These are phyloP conservation scores for Turritopsis rubra DNA, from an alignment of 30 jellyfish, hydroid and myxozoan species.

Conservation along the genomic window DNA sequence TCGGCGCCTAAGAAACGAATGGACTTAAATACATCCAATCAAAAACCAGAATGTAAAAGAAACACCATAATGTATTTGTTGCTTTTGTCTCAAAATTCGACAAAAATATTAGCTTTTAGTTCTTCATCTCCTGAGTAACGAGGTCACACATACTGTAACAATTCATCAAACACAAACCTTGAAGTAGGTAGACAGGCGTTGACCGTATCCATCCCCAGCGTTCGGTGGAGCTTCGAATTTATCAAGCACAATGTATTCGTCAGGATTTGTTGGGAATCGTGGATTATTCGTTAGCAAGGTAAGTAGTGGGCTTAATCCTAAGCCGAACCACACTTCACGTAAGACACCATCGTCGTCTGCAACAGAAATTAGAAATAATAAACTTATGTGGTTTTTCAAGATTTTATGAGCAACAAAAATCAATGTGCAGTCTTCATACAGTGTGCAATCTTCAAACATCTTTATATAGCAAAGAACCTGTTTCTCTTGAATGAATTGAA, in stretches of 20 bases:
- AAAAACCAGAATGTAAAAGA: not conserved
- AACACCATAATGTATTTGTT: no score
- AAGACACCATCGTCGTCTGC: slow-evolving; percentile 88
- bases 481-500: no score
- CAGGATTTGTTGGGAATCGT: slow-evolving; percentile 92
- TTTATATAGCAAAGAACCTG: no score
- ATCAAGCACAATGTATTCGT: slow-evolving; percentile 81
- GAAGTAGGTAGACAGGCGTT: slow-evolving; percentile 77
- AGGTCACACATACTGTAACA: not conserved
- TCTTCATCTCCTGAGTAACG: not conserved
- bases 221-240: slow-evolving; percentile 98
- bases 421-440: no score
- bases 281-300: slow-evolving; percentile 61
- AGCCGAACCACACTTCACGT: slow-evolving; percentile 95
- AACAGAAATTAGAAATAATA: slow-evolving; percentile 1
- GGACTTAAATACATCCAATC: not conserved
- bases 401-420: no score
- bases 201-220: slow-evolving; percentile 99
- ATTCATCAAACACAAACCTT: slow-evolving; percentile 33
- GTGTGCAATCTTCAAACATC: no score
- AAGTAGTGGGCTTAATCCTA: slow-evolving; percentile 77
- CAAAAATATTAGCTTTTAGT: not conserved
- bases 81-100: no score
- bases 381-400: no score
- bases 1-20: slow-evolving; percentile 64